phyloP scores from a whole-genome alignment of 2,797 vertebrate genomes.

The Hippocampus kuda region DNA sequence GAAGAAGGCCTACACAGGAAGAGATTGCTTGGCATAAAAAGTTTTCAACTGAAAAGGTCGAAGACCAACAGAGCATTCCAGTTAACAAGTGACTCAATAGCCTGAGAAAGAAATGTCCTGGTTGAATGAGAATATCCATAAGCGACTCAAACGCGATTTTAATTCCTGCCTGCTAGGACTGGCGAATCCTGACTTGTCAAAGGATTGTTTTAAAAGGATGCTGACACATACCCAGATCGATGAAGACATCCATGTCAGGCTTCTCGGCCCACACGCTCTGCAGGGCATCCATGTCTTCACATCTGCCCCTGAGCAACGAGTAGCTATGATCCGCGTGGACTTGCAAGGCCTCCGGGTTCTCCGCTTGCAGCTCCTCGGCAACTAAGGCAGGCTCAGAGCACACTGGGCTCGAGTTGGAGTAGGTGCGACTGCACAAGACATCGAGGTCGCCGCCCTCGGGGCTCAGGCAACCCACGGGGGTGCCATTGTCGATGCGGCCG shows the following conservation, averaged over 20 bases:
- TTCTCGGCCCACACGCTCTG: slow-evolving; percentile 64
- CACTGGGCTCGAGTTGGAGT: slow-evolving; percentile 50
- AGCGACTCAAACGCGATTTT: neutral
- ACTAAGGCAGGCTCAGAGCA: slow-evolving; percentile 29
- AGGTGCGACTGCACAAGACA: slow-evolving; percentile 52
- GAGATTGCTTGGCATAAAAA: too few relatives aligned
- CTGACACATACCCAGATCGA: slow-evolving; percentile 69
- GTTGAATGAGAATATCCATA: too few relatives aligned
- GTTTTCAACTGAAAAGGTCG: too few relatives aligned
- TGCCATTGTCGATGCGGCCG: slow-evolving; percentile 29
- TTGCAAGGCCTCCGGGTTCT: slow-evolving; percentile 51
- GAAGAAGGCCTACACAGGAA: too few relatives aligned
- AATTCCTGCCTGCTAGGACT: neutral
- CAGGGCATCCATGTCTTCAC: slow-evolving; percentile 47
- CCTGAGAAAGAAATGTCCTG: too few relatives aligned
- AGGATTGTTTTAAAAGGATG: neutral
- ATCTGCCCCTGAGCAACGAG: slow-evolving; percentile 55
- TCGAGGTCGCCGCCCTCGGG: slow-evolving; percentile 46
- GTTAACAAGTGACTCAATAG: too few relatives aligned
- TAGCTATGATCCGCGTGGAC: slow-evolving; percentile 81
- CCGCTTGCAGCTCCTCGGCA: slow-evolving; percentile 37
- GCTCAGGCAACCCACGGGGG: slow-evolving; percentile 46
- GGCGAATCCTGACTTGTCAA: neutral
- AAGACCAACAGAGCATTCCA: too few relatives aligned
- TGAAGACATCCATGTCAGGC: slow-evolving; percentile 67